Evolutionary conservation across 2,888 invertebrate species (phyloP).

Genomic region (Boloria selene): DNA sequence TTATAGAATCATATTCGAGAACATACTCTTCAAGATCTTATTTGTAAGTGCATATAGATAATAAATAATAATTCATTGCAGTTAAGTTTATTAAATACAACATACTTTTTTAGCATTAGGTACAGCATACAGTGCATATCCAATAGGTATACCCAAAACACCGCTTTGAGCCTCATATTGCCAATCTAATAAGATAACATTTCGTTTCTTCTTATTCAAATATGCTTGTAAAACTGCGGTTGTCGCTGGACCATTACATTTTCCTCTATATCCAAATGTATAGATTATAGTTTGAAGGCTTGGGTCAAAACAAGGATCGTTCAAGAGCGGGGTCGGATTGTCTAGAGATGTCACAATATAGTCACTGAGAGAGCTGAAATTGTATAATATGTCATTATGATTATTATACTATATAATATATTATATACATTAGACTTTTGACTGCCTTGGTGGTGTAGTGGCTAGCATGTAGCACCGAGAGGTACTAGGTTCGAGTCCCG

Average conservation of each 20-base stretch:
- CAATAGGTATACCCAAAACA: conserved; percentile 58
- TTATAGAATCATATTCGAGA: no score
- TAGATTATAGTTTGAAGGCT: conserved; percentile 64
- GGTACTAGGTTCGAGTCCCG: no score
- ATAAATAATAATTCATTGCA: neutral
- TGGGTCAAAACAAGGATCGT: conserved; percentile 54
- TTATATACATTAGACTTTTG: no score
- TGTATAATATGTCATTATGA: no score
- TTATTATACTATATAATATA: no score
- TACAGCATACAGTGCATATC: conserved; percentile 65
- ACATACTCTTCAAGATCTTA: neutral
- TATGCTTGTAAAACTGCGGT: conserved; percentile 64
- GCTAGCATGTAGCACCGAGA: no score
- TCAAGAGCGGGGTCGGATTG: conserved; percentile 47
- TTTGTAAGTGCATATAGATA: neutral
- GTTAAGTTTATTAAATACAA: conserved; percentile 2
- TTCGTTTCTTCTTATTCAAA: conserved; percentile 62
- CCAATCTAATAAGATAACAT: conserved; percentile 73
- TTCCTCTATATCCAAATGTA: conserved; percentile 72
- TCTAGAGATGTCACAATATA: conserved; percentile 54
- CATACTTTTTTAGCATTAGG: conserved; percentile 69
- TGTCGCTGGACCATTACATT: conserved; percentile 62
- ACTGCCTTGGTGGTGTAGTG: no score
- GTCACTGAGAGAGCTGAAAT: conserved; percentile 56
- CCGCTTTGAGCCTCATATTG: conserved; percentile 69